Conservation (phyloP, 2,888 invertebrate species). For the Drosophila recens region DNA sequence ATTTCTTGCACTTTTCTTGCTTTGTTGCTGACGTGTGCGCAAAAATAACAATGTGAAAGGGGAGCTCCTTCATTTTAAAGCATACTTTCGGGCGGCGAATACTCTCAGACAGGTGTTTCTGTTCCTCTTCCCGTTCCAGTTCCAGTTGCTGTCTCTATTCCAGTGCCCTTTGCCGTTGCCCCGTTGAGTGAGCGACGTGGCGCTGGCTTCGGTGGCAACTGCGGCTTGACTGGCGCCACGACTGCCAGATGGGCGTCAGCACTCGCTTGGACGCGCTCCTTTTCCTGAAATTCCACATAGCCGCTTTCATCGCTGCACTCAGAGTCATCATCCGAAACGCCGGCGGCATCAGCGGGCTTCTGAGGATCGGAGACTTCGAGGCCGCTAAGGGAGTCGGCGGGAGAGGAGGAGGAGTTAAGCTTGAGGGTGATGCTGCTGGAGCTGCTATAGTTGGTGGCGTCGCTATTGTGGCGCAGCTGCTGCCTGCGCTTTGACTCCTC, state of each 20-base stretch:
- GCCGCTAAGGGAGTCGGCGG: conserved; percentile 64
- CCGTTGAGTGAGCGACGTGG: conserved; percentile 71
- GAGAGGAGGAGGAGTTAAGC: conserved; percentile 64
- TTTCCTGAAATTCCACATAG: conserved; percentile 91
- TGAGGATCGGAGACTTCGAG: conserved; percentile 41
- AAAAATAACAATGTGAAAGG: conserved; percentile 70
- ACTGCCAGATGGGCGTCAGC: conserved; percentile 19
- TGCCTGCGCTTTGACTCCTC: conserved; percentile 67
- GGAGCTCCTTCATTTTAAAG: conserved; percentile 49
- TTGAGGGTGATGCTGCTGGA: conserved; percentile 83
- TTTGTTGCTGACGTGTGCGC: conserved; percentile 51
- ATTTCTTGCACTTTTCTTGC: conserved; percentile 67
- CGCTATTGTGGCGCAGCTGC: conserved; percentile 76
- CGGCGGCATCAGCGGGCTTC: conserved; percentile 26
- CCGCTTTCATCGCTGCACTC: conserved; percentile 96
- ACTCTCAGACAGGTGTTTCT: conserved; percentile 11
- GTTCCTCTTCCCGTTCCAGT: conserved; percentile 53
- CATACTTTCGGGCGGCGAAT: conserved; percentile 45
- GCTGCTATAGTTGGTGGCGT: conserved; percentile 82
- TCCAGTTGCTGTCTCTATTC: conserved; percentile 60
- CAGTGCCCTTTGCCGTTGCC: conserved; percentile 37
- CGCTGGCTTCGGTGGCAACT: conserved; percentile 78
- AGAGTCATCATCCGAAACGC: conserved; percentile 87
- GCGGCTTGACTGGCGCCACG: conserved; percentile 42
- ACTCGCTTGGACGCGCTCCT: conserved; percentile 53